These are phyloP conservation scores for Delphinapterus leucas DNA, from an alignment of 2,113 vertebrate genomes.

Conservation along the genomic window DNA sequence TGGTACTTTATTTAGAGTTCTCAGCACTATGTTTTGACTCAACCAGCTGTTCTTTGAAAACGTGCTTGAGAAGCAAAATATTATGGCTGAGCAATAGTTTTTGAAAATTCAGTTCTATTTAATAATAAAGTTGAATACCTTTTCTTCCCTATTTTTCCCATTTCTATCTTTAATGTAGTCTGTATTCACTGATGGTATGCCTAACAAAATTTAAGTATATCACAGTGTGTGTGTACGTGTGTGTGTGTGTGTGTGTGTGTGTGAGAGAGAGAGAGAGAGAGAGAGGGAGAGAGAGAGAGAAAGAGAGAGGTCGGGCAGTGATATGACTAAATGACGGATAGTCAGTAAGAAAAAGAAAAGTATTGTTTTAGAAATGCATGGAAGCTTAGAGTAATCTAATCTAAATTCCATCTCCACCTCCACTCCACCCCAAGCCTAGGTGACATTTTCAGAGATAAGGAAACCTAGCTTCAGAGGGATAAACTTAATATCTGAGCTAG, in stretches of 20 bases:
- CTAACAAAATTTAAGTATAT: background rate
- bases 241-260: too few relatives aligned
- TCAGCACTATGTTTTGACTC: background rate
- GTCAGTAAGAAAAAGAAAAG: background rate
- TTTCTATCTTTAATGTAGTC: background rate
- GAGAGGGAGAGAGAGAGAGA: background rate
- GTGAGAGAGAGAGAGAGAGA: accelerated
- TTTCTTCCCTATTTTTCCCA: background rate
- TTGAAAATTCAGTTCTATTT: background rate
- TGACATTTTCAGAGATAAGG: constrained; percentile 17
- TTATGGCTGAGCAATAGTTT: background rate
- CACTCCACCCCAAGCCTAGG: background rate
- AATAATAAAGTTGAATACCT: background rate
- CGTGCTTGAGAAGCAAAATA: background rate
- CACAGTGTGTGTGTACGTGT: background rate
- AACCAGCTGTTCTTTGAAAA: background rate
- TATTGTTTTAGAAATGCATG: constrained; percentile 12
- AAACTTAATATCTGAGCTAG: background rate
- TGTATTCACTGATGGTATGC: background rate
- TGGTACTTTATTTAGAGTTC: background rate
- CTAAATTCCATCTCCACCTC: background rate
- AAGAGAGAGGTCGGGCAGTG: background rate
- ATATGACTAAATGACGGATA: background rate
- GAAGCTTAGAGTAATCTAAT: background rate
- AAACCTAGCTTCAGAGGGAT: background rate